Conservation (phyloP, 2,888 invertebrate species). For the Cephus nigrinus region DNA sequence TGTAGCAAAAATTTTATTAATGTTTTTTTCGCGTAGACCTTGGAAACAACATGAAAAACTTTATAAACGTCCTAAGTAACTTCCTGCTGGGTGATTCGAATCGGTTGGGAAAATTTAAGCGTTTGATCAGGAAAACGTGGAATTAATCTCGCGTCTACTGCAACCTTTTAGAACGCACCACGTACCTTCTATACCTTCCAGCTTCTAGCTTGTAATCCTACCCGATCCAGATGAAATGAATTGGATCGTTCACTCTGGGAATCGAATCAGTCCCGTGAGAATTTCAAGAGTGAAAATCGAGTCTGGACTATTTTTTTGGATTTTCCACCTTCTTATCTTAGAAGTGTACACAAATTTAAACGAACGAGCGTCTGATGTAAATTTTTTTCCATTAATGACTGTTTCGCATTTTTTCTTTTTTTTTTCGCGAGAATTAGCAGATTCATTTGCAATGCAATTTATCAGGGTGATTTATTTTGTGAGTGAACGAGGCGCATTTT, state of each 20-base stretch:
- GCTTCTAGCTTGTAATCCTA: background rate
- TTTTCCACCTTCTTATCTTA: background rate
- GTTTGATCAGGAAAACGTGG: background rate
- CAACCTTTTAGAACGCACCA: background rate
- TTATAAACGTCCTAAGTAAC: background rate
- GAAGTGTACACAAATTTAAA: no score
- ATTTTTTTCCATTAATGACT: no score
- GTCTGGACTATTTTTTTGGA: background rate
- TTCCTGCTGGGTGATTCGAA: background rate
- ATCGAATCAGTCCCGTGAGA: background rate
- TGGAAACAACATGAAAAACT: background rate
- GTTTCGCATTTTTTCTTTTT: no score
- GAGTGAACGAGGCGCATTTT: no score
- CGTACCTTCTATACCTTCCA: background rate
- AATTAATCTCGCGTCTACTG: background rate
- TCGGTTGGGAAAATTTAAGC: background rate
- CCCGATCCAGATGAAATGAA: background rate
- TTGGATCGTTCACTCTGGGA: background rate
- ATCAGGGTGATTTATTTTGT: no score
- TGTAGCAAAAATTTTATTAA: background rate
- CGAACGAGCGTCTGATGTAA: no score
- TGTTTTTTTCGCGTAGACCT: background rate
- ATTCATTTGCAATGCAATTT: no score
- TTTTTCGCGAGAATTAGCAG: no score
- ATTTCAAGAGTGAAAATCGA: background rate